Percentiles rank a stretch among this genome's conserved stretches.
phyloP scores from a whole-genome alignment of 2,797 vertebrate genomes.

The Sebastes flavidus region DNA sequence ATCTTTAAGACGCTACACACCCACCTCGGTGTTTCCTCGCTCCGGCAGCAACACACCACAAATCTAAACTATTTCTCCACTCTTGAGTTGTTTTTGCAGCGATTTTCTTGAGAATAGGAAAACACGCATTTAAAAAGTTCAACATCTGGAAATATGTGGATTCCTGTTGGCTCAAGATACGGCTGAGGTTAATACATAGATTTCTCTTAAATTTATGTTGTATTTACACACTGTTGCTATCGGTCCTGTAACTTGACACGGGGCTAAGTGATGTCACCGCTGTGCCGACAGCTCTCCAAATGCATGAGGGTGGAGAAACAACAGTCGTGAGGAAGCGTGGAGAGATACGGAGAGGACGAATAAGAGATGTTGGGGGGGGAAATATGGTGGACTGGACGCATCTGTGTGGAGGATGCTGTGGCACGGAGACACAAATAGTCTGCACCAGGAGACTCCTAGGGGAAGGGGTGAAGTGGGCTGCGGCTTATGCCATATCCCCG shows the following conservation, averaged over 20 bases:
- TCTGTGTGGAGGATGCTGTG: slow-evolving; percentile 48
- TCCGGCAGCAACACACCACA: neutral
- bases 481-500: slow-evolving; percentile 32
- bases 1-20: slow-evolving; percentile 27
- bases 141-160: slow-evolving; percentile 22
- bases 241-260: slow-evolving; percentile 43
- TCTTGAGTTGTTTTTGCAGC: neutral
- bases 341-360: slow-evolving; percentile 35
- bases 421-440: slow-evolving; percentile 46
- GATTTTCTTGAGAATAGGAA: neutral
- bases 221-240: slow-evolving; percentile 56
- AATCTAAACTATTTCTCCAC: slow-evolving; percentile 15
- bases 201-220: slow-evolving; percentile 51
- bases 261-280: slow-evolving; percentile 50
- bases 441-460: slow-evolving; percentile 24
- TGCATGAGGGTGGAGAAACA: slow-evolving; percentile 28
- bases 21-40: neutral
- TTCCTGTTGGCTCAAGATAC: slow-evolving; percentile 22
- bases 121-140: slow-evolving; percentile 3
- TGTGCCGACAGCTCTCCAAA: slow-evolving; percentile 63
- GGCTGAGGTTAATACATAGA: slow-evolving; percentile 46
- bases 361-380: slow-evolving; percentile 25
- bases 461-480: slow-evolving; percentile 33
- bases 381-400: slow-evolving; percentile 36
- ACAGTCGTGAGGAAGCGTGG: slow-evolving; percentile 6